Percentiles rank a stretch among this genome's conserved stretches.
phyloP scores from a whole-genome alignment of 1,140 invertebrate genomes.

The Drosophila tani region DNA sequence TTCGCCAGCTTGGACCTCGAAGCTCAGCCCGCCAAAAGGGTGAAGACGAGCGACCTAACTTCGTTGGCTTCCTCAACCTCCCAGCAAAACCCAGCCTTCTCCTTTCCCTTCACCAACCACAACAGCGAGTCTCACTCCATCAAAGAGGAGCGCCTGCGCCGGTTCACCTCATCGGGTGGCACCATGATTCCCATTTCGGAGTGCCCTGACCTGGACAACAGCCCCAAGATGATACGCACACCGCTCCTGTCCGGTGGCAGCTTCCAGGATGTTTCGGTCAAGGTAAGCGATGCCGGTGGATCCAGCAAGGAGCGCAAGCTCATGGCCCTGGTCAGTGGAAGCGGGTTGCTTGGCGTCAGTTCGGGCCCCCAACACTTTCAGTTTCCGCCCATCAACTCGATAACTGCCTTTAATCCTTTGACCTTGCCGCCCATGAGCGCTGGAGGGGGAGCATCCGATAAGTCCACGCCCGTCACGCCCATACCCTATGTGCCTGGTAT shows the following conservation, averaged over 20 bases:
- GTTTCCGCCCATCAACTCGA: conserved; percentile 87
- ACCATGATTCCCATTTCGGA: conserved; percentile 80
- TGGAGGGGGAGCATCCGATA: conserved; percentile 85
- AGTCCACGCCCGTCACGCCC: conserved; percentile 88
- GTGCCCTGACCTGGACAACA: conserved; percentile 77
- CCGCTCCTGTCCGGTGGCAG: conserved; percentile 78
- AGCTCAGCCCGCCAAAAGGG: conserved; percentile 41
- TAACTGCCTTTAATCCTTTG: conserved; percentile 90
- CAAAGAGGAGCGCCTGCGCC: conserved; percentile 73
- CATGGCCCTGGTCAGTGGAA: background rate
- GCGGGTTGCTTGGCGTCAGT: conserved; percentile 15
- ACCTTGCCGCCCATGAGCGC: conserved; percentile 85
- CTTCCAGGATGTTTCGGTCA: conserved; percentile 78
- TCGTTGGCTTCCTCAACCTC: background rate
- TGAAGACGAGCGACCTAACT: conserved; percentile 34
- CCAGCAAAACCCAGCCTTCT: conserved; percentile 19
- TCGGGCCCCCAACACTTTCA: conserved; percentile 86
- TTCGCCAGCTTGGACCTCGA: conserved; percentile 31
- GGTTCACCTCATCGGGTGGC: conserved; percentile 80
- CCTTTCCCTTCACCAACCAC: conserved; percentile 31
- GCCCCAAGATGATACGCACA: conserved; percentile 80
- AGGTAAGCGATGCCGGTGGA: conserved; percentile 19
- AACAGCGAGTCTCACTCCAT: conserved; percentile 22
- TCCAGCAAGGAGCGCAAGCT: conserved; percentile 63
- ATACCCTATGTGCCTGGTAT: conserved; percentile 94